Base-by-base conservation (phyloP, 2,113 vertebrate genomes). In the Lampris megalopsis region DNA sequence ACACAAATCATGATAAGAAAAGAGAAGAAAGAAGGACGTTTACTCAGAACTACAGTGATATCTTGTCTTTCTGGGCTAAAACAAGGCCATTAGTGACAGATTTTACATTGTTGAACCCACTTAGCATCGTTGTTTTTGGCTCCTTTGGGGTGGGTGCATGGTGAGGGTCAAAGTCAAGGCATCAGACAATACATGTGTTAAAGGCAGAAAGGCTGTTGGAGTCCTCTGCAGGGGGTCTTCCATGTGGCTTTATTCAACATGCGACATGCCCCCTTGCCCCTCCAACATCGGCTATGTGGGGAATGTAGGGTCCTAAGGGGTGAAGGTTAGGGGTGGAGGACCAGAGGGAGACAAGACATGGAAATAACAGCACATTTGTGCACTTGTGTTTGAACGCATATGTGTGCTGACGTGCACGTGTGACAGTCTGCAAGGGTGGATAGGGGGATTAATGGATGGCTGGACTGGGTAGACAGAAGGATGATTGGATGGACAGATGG, bases 131-230 rank as follows among this genome's bases (percentile, higher is more conserved):
- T 82, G 54, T 79, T 85, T 84, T 74, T 75, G 70, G 24, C 24
- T 24, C 24, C 24, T 24, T 24, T 11, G 62, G 41, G 0, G 61
- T 77, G 60, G 49, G 79, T 35, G 71, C 47, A 60, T 65, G 3
- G 42, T 49, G 69, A 81, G 76, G 85, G 88, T 91, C 92, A 93
- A 91, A 88, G 91, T 90, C 90, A 93, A 92, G 86, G 83, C 88
- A 86, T 86, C 80, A 86, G 90, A 94, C 90, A 86, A 86, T 85
- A 24, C 78, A 66, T 62, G 63, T 47, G 65, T 65, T 70, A 63
- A 70, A 71, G 36, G 40, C 59, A 75, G 56, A 65, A 66, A 63
- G 63, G 4, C 0, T 47, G 73, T 48, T 0, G 0, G 79, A 57
- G 48, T 4, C 41, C 68, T 2, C 38, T 6, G 68, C 75, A 45